Conservation (phyloP, 2,797 vertebrate species). For the Neostethus bicornis region DNA sequence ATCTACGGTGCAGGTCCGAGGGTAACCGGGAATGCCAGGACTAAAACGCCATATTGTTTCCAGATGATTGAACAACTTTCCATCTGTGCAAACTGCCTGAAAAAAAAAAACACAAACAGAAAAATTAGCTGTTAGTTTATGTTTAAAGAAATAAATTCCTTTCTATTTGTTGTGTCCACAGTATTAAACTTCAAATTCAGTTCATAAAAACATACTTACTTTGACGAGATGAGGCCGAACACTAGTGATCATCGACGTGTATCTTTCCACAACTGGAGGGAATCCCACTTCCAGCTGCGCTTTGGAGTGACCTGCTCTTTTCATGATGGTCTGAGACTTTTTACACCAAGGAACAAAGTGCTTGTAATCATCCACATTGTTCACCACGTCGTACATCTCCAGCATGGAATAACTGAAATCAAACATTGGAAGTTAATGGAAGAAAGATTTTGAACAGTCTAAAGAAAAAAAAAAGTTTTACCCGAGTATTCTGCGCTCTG, state of each 20-base stretch:
- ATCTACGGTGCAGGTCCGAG: slow-evolving; percentile 94
- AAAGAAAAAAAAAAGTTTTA: too few relatives aligned
- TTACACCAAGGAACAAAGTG: slow-evolving; percentile 96
- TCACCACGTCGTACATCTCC: slow-evolving; percentile 94
- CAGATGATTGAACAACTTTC: slow-evolving; percentile 94
- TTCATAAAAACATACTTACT: slow-evolving; percentile 73
- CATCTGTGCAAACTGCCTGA: slow-evolving; percentile 93
- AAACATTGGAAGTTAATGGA: slow-evolving; percentile 4
- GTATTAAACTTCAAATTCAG: neutral
- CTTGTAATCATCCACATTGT: slow-evolving; percentile 94
- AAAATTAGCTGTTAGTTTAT: neutral
- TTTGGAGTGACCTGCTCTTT: slow-evolving; percentile 86
- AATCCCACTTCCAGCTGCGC: slow-evolving; percentile 95
- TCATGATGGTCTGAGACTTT: slow-evolving; percentile 89
- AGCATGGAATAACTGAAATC: slow-evolving; percentile 98
- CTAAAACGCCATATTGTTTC: slow-evolving; percentile 96
- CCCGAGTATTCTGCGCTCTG: slow-evolving; percentile 93
- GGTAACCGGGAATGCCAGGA: slow-evolving; percentile 94
- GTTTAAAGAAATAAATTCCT: too few relatives aligned
- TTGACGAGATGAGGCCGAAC: slow-evolving; percentile 95
- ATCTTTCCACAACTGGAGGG: slow-evolving; percentile 89
- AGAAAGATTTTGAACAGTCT: neutral
- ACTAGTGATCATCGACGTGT: slow-evolving; percentile 92
- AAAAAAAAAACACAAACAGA: slow-evolving; percentile 12
- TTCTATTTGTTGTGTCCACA: neutral